Base-by-base conservation (phyloP, 2,797 vertebrate genomes). In the Lutjanus argentimaculatus region DNA sequence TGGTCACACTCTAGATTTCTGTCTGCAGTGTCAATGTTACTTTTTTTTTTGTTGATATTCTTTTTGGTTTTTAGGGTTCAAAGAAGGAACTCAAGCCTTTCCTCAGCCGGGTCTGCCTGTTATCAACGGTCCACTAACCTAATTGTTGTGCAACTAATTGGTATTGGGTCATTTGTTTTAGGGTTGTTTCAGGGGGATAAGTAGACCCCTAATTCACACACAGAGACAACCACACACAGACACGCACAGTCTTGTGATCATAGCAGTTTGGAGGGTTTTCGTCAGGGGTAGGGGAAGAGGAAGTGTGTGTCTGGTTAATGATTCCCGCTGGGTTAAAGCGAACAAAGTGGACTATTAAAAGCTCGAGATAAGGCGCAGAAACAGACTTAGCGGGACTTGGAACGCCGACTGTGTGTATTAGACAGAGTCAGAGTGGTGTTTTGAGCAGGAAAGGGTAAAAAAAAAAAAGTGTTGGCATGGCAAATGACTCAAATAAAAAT, bases 251-350 rank as follows among this genome's bases (percentile, higher is more conserved):
- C 66, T 78, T 79, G 58, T 57, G 72, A 88, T 82, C 43, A 70
- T 58, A 84, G 76, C n/a, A 62, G 67, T 89, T 91, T 86, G 71
- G 55, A 82, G 67, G 73, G 62, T 86, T 89, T 82, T 77, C 15
- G 76, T 90, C 72, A 72, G 77, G 73, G 52, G 71, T 62, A 56
- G 67, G 25, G 72, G 67, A 85, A 87, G 67, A 82, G 91, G 90
- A 90, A 91, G 79, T 92, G 83, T 86, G 77, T 64, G 76, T 87
- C 87, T 85, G 76, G 90, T 91, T 93, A 91, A 93, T 92, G 85
- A 90, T 92, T 93, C 86, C 91, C 75, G 40, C 73, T 63, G 88
- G 91, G 83, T 91, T 80, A 74, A 81, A 87, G 82, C 80, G 55
- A 87, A 89, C 79, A 56, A 81, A 90, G 75, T 80, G 83, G 88